Conservation (phyloP, 2,113 vertebrate genomes). For the Ascaphus truei region DNA sequence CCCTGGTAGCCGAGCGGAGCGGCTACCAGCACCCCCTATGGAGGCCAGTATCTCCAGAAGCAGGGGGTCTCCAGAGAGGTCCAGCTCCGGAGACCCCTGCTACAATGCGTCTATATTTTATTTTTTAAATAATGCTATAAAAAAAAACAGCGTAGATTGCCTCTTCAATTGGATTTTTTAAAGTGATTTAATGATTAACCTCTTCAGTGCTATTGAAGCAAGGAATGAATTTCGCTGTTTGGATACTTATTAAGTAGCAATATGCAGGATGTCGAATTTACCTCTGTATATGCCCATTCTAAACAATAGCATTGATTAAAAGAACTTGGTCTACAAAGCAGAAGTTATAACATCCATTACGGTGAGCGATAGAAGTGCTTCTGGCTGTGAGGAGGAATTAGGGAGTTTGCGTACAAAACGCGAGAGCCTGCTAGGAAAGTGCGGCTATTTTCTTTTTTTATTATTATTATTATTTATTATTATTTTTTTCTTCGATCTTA, state of each 20-base stretch:
- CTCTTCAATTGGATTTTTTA: neutral
- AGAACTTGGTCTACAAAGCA: neutral
- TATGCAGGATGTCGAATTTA: conserved; percentile 1
- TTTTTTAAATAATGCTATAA: no score
- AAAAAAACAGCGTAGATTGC: neutral
- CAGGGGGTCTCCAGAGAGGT: no score
- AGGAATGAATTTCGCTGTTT: neutral
- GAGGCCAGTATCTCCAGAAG: no score
- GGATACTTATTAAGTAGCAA: conserved; percentile 7
- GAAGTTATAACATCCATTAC: neutral
- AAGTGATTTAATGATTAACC: conserved; percentile 9
- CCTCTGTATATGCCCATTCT: neutral
- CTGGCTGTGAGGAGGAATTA: neutral
- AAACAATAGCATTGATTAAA: conserved; percentile 21
- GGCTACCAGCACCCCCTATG: no score
- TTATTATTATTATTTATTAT: no score
- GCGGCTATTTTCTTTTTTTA: no score
- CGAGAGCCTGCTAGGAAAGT: no score
- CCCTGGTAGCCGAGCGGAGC: no score
- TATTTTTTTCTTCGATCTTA: no score
- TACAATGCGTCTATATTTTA: no score
- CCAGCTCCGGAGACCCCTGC: no score
- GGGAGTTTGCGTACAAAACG: no score
- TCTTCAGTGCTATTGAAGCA: neutral
- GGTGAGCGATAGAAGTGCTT: neutral